phyloP scores from a whole-genome alignment of 2,888 invertebrate species.

The Balanococcus diminutus region DNA sequence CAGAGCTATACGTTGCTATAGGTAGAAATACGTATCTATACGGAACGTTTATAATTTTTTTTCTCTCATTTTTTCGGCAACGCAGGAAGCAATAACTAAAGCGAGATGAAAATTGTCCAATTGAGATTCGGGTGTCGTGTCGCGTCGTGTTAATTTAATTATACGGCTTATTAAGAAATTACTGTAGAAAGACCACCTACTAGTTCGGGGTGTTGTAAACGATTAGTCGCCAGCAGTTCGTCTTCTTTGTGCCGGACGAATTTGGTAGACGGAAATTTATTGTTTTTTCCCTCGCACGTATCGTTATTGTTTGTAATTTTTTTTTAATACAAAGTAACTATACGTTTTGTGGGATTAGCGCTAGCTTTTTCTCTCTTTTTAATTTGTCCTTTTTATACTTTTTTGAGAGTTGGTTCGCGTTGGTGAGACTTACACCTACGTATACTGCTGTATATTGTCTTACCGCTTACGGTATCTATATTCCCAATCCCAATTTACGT shows the following conservation, averaged over 20 bases:
- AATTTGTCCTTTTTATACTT: not conserved
- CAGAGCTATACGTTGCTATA: not conserved
- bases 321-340: not conserved
- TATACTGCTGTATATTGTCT: no score
- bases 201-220: conserved; percentile 10
- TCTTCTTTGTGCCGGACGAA: not conserved
- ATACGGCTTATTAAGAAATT: conserved; percentile 34
- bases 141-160: conserved; percentile 14
- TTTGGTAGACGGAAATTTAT: not conserved
- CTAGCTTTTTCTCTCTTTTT: not conserved
- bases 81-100: conserved; percentile 20
- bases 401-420: no score
- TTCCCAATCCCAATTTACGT: no score
- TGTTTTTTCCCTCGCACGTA: not conserved
- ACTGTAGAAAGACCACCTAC: not conserved
- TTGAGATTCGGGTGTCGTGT: conserved; percentile 15
- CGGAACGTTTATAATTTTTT: not conserved
- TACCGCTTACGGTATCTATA: no score
- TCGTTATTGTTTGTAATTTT: not conserved
- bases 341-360: not conserved
- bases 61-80: not conserved
- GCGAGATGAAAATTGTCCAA: conserved; percentile 22
- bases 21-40: no score
- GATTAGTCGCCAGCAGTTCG: conserved; percentile 10
- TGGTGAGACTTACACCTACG: no score